phyloP scores from a whole-genome alignment of 2,797 vertebrate genomes.

The Lateolabrax maculatus region DNA sequence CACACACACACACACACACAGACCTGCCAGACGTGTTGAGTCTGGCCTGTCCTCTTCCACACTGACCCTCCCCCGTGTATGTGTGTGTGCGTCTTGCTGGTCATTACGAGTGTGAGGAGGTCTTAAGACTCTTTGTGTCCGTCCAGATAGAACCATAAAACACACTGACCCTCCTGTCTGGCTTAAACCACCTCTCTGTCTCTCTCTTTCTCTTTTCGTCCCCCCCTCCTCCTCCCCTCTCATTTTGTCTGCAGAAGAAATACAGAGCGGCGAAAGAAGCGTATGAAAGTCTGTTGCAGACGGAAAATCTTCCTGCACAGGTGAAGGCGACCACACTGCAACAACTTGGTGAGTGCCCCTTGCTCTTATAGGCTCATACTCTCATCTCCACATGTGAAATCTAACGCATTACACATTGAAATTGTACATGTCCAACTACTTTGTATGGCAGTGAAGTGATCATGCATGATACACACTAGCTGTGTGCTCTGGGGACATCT shows the following conservation, averaged over 20 bases:
- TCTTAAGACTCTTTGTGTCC: constrained; percentile 79
- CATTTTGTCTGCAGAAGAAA: constrained; percentile 90
- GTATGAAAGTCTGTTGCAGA: constrained; percentile 97
- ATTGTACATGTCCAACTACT: neutral
- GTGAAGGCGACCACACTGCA: constrained; percentile 98
- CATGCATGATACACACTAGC: too few species aligned
- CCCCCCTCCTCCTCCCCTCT: constrained; percentile 9
- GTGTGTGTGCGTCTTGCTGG: constrained; percentile 46
- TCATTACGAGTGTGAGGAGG: constrained; percentile 76
- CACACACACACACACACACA: constrained; percentile 38
- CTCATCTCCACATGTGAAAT: neutral
- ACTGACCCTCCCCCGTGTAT: constrained; percentile 74
- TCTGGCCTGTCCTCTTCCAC: constrained; percentile 71
- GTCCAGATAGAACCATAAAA: constrained; percentile 77
- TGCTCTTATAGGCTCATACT: neutral
- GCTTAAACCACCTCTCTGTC: constrained; percentile 63
- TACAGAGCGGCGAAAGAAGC: constrained; percentile 98
- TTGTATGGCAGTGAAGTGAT: neutral
- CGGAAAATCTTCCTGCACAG: constrained; percentile 96
- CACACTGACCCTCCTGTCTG: constrained; percentile 72
- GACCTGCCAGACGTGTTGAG: constrained; percentile 75
- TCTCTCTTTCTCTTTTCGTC: constrained; percentile 11
- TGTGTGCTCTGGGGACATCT: too few species aligned
- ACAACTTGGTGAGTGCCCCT: constrained; percentile 93
- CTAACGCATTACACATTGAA: neutral